Evolutionary conservation across 2,797 vertebrate species (phyloP), one percentile per base, ranked within the genome.

Genomic region (Xyrichtys novacula): DNA sequence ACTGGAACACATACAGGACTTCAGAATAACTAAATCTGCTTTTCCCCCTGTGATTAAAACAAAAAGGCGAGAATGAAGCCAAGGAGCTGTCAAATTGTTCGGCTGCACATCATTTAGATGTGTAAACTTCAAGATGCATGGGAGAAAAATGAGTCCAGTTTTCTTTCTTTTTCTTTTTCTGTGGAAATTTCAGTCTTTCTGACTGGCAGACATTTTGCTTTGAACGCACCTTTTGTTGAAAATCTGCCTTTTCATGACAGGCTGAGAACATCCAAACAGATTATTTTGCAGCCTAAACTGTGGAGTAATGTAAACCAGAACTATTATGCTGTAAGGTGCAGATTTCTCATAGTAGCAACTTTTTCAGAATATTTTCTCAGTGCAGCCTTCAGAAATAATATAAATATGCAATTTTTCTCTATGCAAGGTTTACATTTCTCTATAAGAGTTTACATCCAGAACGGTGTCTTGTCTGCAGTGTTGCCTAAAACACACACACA

Each of bases 401-500:
- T 48, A 25, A 50, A 49, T 28, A 6, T 32, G 9, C 43, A 36
- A 39, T 7, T 56, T 23, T 2, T 16, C 31, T 31, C 7, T 7
- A 31, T 7, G 31, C 31, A 26, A n/a, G 17, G 6, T 46, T 40
- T 44, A 8, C 23, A 44, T 64, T 42, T 20, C 3, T n/a, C n/a
- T n/a, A 5, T 29, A 43, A 23, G 2, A 44, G n/a, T 22, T 15
- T 9, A 9, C 55, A 12, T 1, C 14, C n/a, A 43, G 9, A 40
- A 40, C 1, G 31, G 4, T 11, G 3, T 2, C 14, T 25, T 40
- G 0, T 52, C 16, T 36, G 22, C 26, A 31, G 7, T n/a, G 26
- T 57, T 47, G 12, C 39, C 11, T 62, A n/a, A n/a, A n/a, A n/a
- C n/a, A 42, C 59, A 53, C 3, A 7, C 22, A 60, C 15, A 54